Conservation (phyloP, 2,888 invertebrate species). For the Tholera decimalis region DNA sequence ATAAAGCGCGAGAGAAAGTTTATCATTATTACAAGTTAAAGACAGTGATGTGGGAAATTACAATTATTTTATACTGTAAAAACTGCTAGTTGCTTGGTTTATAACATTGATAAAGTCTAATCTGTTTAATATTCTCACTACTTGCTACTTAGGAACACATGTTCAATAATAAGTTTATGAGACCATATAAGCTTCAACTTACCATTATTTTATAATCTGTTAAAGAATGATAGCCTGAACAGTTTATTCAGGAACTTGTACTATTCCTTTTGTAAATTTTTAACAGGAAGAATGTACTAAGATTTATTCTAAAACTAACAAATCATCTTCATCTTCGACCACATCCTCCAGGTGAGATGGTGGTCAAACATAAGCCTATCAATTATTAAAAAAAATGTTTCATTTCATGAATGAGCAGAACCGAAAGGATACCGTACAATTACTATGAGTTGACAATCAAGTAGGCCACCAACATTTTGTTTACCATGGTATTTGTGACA, state of each 20-base stretch:
- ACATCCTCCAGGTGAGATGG: too few species aligned
- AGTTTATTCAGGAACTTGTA: not conserved
- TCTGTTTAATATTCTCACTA: slow-evolving; percentile 1
- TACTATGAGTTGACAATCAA: slow-evolving; percentile 35
- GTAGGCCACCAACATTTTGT: slow-evolving; percentile 30
- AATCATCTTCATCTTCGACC: too few species aligned
- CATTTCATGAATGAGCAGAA: not conserved
- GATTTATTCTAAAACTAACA: too few species aligned
- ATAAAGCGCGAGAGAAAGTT: slow-evolving; percentile 43
- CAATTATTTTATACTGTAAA: slow-evolving; percentile 30
- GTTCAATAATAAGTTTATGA: not conserved
- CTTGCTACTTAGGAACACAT: not conserved
- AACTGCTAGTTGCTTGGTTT: not conserved
- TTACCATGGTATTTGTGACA: not conserved
- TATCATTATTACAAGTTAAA: slow-evolving; percentile 10
- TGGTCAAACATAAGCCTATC: too few species aligned
- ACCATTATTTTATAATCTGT: slow-evolving; percentile 11
- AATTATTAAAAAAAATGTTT: too few species aligned
- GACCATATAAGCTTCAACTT: not conserved
- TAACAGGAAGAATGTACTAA: not conserved
- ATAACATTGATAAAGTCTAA: slow-evolving; percentile 11
- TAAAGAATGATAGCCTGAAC: too few species aligned
- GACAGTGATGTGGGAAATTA: slow-evolving; percentile 44
- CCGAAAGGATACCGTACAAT: slow-evolving; percentile 1
- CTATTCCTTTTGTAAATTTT: not conserved